A percentile compares a stretch with the other conserved stretches of the same genome.
phyloP scores from a whole-genome alignment of 2,797 vertebrate species.

The Sebastolobus altivelis region DNA sequence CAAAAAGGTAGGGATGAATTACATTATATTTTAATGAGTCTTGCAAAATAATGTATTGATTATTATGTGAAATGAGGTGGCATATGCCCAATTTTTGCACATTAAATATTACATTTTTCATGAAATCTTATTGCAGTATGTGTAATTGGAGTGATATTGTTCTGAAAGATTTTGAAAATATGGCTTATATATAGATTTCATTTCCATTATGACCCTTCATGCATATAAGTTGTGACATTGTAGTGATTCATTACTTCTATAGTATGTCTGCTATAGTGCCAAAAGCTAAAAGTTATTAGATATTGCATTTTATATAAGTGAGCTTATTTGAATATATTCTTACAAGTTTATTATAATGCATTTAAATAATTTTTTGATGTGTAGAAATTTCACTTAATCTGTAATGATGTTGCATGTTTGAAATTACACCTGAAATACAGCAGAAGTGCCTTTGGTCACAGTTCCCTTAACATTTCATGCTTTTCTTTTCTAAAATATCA shows the following conservation, averaged over 20 bases:
- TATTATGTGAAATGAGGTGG: neutral
- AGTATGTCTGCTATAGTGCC: neutral
- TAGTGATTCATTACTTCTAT: neutral
- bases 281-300: neutral
- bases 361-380: neutral
- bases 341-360: neutral
- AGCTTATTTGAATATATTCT: neutral
- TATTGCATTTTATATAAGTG: neutral
- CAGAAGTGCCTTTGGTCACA: neutral
- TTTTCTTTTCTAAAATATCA: neutral
- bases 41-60: neutral
- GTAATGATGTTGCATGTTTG: neutral
- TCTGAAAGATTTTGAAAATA: neutral
- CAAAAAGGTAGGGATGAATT: slow-evolving; percentile 58
- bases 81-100: neutral
- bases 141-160: neutral
- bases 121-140: neutral
- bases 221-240: neutral
- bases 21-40: neutral
- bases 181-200: neutral
- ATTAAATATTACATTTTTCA: neutral
- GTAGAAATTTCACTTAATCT: neutral
- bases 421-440: slow-evolving; percentile 1
- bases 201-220: neutral
- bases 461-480: neutral